Evolutionary conservation across 2,113 vertebrate species (phyloP).

Genomic region (Planiliza haematocheilus): DNA sequence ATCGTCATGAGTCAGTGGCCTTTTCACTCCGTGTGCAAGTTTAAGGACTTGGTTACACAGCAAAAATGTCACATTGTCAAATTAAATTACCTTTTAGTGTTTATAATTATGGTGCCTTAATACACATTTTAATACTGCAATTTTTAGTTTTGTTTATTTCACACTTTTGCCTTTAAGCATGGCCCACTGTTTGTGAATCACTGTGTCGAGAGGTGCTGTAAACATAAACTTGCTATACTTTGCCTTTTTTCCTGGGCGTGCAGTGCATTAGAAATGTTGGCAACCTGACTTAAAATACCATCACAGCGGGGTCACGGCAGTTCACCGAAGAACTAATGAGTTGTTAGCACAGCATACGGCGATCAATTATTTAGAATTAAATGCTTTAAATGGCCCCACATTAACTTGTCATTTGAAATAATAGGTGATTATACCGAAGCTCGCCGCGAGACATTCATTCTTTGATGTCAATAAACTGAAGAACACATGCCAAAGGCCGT

Average conservation of each 20-base stretch:
- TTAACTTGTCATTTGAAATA: slow-evolving; percentile 47
- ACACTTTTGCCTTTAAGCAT: neutral
- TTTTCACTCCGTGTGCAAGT: neutral
- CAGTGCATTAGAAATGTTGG: neutral
- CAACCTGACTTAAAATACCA: neutral
- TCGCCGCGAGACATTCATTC: slow-evolving; percentile 36
- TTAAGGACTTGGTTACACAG: neutral
- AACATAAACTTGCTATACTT: neutral
- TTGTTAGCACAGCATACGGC: slow-evolving; percentile 36
- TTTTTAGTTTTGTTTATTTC: neutral
- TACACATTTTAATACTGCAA: neutral
- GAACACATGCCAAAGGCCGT: slow-evolving; percentile 40
- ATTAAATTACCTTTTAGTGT: neutral
- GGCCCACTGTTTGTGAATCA: too few species aligned
- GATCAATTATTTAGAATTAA: slow-evolving; percentile 33
- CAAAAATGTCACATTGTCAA: slow-evolving; percentile 15
- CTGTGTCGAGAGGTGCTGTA: neutral
- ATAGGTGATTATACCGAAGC: slow-evolving; percentile 19
- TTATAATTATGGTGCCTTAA: neutral
- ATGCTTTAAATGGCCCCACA: slow-evolving; percentile 40
- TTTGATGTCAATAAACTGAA: slow-evolving; percentile 43
- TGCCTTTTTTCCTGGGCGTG: neutral
- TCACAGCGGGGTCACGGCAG: neutral
- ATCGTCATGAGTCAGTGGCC: too few species aligned
- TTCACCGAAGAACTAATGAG: slow-evolving; percentile 38